Evolutionary conservation across 2,797 vertebrate genomes (phyloP), one percentile per base, ranked within the genome.

Genomic region (Danio aesculapii): DNA sequence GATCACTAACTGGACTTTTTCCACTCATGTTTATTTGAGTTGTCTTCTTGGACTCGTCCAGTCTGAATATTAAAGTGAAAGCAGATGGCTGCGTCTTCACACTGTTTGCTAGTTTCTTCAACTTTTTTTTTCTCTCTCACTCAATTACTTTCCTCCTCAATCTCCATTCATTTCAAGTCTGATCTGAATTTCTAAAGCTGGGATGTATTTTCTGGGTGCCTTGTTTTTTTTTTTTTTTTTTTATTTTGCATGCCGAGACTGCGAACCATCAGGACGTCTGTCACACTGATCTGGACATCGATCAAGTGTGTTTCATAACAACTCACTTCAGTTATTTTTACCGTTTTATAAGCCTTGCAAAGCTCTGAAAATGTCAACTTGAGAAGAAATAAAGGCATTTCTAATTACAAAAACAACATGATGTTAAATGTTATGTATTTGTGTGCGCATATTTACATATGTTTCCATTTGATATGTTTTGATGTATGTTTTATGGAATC

Each of bases 1-100:
- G 93, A 95, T 83, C 91, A 94, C 75, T 95, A 87, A 93, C 71
- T 2, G 4, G 8, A 9, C 6, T 6, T 4, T 6, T 53, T 21
- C 62, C 16, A 59, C 14, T 41, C 46, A 30, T 59, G 39, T 39
- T 47, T 67, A 52, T 3, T 53, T 10, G 12, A 57, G 43, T 52
- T 12, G 19, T 49, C 46, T 53, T 64, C 53, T 9, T 30, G 47
- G 52, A 10, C 14, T 58, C 7, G 0, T 43, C 62, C 19, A 61
- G 11, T 49, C 19, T 21, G 62, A 57, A 57, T 55, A 44, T 76
- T 59, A 43, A 49, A 59, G 13, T 41, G 6, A 49, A 70, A 46
- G 19, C 66, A 63, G 50, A 62, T 68, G 58, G 66, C 44, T 64
- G 12, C 43, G 41, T 44, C 30, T 41, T 55, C 19, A 41, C 50